These are phyloP conservation scores for Tholera decimalis DNA, from an alignment of 2,888 invertebrate genomes.

Conservation along the genomic window DNA sequence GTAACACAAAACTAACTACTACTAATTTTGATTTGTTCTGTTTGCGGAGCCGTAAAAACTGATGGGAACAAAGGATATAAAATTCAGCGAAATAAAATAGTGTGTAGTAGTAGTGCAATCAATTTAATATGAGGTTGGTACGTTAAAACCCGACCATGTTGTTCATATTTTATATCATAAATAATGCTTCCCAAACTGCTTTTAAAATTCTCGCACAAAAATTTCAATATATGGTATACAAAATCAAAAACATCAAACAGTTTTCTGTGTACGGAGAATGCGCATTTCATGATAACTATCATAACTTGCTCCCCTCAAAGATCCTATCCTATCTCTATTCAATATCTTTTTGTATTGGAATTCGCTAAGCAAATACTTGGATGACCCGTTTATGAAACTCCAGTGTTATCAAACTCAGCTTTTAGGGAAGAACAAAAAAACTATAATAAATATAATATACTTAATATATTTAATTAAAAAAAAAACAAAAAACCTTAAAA, in stretches of 20 bases:
- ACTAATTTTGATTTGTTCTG: conserved; percentile 1
- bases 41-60: not conserved
- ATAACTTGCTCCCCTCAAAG: conserved; percentile 27
- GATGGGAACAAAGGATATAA: not conserved
- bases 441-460: not conserved
- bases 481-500: not conserved
- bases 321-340: conserved; percentile 23
- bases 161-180: conserved; percentile 8
- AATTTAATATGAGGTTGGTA: conserved; percentile 5
- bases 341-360: conserved; percentile 58
- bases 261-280: conserved; percentile 23
- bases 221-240: not conserved
- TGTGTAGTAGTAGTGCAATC: not conserved
- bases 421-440: conserved; percentile 71
- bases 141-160: not conserved
- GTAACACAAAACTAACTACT: not conserved
- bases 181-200: not conserved
- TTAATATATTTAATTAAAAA: not conserved
- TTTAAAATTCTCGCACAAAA: conserved; percentile 2
- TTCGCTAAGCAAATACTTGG: conserved; percentile 69
- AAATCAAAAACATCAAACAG: conserved; percentile 17
- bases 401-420: conserved; percentile 59
- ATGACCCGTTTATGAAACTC: conserved; percentile 67
- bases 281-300: conserved; percentile 35
- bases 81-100: not conserved